Evolutionary conservation across 1,140 invertebrate genomes (phyloP).

Genomic region (Atta cephalotes): DNA sequence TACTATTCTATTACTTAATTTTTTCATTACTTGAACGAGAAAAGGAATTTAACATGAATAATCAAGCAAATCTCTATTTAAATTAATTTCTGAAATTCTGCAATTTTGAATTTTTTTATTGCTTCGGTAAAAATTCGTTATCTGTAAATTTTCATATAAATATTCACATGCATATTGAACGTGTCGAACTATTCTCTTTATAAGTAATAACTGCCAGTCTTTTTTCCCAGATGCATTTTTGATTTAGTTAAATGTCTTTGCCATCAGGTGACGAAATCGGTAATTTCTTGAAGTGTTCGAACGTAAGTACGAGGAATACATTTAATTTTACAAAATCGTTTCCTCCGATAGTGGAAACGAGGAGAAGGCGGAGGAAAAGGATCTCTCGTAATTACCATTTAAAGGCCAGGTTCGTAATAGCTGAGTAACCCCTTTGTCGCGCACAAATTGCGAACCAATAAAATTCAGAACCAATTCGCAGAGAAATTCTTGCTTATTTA

Average conservation of each 20-base stretch:
- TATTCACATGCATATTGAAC: slow-evolving; percentile 4
- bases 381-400: slow-evolving; percentile 60
- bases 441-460: slow-evolving; percentile 54
- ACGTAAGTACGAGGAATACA: slow-evolving; percentile 51
- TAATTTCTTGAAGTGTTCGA: slow-evolving; percentile 49
- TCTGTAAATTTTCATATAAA: not conserved
- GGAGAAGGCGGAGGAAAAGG: slow-evolving; percentile 32
- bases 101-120: not conserved
- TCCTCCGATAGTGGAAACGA: slow-evolving; percentile 36
- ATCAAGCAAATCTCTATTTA: not conserved
- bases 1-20: not conserved
- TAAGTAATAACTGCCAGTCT: slow-evolving; percentile 8
- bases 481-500: slow-evolving; percentile 43
- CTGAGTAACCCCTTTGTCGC: slow-evolving; percentile 48
- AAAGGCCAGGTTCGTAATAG: slow-evolving; percentile 26
- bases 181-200: not conserved
- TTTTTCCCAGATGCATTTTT: not conserved
- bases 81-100: slow-evolving; percentile 23
- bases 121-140: not conserved
- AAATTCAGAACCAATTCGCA: slow-evolving; percentile 46
- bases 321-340: slow-evolving; percentile 59
- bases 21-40: not conserved
- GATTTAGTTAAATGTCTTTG: slow-evolving; percentile 14
- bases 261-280: slow-evolving; percentile 32
- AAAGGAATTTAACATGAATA: not conserved